These are phyloP conservation scores for Anguilla anguilla DNA, from an alignment of 2,797 vertebrate genomes.

Conservation along the genomic window DNA sequence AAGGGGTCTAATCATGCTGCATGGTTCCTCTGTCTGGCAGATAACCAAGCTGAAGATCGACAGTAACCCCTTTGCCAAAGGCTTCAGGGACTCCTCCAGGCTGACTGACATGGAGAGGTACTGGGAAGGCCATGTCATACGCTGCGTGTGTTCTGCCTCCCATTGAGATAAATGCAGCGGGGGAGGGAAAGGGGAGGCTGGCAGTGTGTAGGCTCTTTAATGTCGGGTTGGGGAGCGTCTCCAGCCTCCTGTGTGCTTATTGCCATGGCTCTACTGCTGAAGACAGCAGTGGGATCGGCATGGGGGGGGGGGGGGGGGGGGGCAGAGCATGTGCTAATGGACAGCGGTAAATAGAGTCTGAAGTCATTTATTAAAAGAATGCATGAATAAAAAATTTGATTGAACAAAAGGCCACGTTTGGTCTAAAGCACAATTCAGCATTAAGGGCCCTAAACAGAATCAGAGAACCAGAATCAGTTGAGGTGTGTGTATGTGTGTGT, in stretches of 20 bases:
- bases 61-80: conserved; percentile 99
- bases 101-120: conserved; percentile 99
- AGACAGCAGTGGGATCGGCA: not conserved
- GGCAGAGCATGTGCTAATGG: not conserved
- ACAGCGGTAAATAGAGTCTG: not conserved
- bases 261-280: not conserved
- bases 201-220: not conserved
- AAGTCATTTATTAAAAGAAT: not conserved
- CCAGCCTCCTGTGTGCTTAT: conserved; percentile 3
- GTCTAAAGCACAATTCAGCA: not conserved
- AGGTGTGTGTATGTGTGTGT: not conserved
- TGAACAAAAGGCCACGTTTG: not conserved
- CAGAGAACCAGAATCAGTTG: not conserved
- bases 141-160: conserved; percentile 47
- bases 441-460: not conserved
- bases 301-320: not conserved
- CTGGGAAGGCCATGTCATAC: conserved; percentile 80
- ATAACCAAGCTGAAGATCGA: conserved; percentile 99
- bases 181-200: conserved; percentile 42
- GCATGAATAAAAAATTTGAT: not conserved
- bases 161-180: conserved; percentile 58
- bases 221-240: not conserved
- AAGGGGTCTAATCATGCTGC: conserved; percentile 20
- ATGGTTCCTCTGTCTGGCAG: conserved; percentile 64
- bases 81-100: conserved; percentile 96